Evolutionary conservation across 2,797 vertebrate genomes (phyloP).

Genomic region (Petrocephalus schoutedeni): DNA sequence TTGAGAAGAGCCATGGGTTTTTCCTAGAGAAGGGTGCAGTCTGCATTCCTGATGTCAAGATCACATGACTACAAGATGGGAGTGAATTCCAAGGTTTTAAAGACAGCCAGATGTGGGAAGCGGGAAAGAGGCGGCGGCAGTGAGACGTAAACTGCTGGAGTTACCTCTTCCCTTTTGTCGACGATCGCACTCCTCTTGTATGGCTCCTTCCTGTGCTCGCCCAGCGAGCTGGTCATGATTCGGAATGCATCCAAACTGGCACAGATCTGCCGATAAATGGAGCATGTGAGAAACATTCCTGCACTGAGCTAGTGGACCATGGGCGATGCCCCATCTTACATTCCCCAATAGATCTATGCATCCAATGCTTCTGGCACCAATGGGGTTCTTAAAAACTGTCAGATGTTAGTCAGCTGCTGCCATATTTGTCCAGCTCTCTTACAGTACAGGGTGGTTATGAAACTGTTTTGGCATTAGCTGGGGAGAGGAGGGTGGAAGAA

Average conservation of each 20-base stretch:
- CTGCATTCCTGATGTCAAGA: background rate
- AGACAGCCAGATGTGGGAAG: background rate
- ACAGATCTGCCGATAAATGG: constrained; percentile 74
- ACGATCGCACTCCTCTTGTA: constrained; percentile 68
- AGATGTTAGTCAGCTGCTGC: background rate
- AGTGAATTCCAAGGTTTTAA: background rate
- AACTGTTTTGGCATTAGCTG: background rate
- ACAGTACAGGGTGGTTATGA: background rate
- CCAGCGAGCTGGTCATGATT: constrained; percentile 75
- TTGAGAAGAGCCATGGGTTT: background rate
- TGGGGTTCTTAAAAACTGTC: background rate
- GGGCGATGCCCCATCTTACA: background rate
- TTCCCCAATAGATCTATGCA: background rate
- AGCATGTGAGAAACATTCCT: constrained; percentile 1
- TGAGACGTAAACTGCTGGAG: background rate
- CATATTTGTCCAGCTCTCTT: background rate
- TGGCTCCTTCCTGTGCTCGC: constrained; percentile 65
- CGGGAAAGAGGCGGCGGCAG: background rate
- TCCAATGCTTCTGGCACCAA: background rate
- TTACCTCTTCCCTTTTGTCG: constrained; percentile 75
- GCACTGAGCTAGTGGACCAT: background rate
- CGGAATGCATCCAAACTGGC: constrained; percentile 83
- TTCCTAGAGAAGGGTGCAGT: background rate
- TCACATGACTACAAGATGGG: background rate
- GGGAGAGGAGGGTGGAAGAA: background rate